These are phyloP conservation scores for Gnathonemus longibarbis DNA, from an alignment of 2,113 vertebrate species.

Conservation along the genomic window DNA sequence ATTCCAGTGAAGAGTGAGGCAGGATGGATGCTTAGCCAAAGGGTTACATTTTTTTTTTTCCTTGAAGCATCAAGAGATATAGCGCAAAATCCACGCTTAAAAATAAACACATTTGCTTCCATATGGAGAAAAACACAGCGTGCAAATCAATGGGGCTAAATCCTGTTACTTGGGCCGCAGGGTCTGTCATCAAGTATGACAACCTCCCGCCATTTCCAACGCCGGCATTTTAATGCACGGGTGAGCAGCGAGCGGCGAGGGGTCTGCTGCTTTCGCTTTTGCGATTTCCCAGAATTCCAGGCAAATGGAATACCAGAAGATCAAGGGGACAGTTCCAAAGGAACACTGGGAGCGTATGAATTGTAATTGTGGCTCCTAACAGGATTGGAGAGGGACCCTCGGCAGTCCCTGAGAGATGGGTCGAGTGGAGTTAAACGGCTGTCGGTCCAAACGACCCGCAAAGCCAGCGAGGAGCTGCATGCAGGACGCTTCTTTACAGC, in stretches of 20 bases:
- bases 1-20: constrained; percentile 19
- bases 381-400: constrained; percentile 52
- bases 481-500: constrained; percentile 29
- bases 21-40: constrained; percentile 22
- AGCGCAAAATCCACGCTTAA: neutral
- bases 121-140: neutral
- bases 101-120: neutral
- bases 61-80: neutral
- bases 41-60: neutral
- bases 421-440: constrained; percentile 62
- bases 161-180: neutral
- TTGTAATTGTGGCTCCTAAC: constrained; percentile 60
- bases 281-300: constrained; percentile 20
- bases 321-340: constrained; percentile 43
- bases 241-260: neutral
- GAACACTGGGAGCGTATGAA: constrained; percentile 47
- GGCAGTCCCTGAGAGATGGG: constrained; percentile 56
- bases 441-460: constrained; percentile 53
- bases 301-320: constrained; percentile 11
- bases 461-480: constrained; percentile 29
- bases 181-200: neutral
- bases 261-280: neutral
- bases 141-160: neutral
- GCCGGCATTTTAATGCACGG: neutral
- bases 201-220: neutral